Evolutionary conservation across 1,140 invertebrate species (phyloP).

Genomic region (Contarinia nasturtii): DNA sequence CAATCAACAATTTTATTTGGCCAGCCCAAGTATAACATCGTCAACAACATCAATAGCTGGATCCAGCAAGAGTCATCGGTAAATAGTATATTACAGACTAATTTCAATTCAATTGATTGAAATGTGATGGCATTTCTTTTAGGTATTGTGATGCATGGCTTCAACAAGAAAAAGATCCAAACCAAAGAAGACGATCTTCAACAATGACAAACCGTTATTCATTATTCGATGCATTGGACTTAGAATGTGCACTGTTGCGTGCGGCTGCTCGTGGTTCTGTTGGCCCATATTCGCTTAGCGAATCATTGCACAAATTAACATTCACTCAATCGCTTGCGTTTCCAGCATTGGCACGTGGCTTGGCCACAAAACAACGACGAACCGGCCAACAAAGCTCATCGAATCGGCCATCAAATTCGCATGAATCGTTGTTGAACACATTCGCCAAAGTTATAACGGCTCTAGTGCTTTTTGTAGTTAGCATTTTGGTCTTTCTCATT

Average conservation of each 20-base stretch:
- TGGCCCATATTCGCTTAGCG: constrained; percentile 48
- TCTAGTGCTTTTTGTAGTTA: constrained; percentile 44
- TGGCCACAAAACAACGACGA: constrained; percentile 40
- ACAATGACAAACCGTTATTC: constrained; percentile 38
- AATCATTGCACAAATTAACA: constrained; percentile 47
- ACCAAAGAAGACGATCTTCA: constrained; percentile 25
- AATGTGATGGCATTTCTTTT: too few species aligned
- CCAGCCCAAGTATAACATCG: constrained; percentile 34
- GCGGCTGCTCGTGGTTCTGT: constrained; percentile 48
- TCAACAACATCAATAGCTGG: constrained; percentile 32
- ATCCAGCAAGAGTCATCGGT: constrained; percentile 8
- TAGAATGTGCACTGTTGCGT: constrained; percentile 45
- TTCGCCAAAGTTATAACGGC: constrained; percentile 53
- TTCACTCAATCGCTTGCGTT: constrained; percentile 57
- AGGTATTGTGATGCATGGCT: constrained; percentile 24
- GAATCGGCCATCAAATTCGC: constrained; percentile 32
- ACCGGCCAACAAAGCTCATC: constrained; percentile 28
- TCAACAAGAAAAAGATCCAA: constrained; percentile 19
- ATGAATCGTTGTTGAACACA: constrained; percentile 42
- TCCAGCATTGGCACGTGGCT: constrained; percentile 44
- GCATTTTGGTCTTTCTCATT: constrained; percentile 50
- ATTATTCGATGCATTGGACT: constrained; percentile 46
- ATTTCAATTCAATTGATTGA: too few species aligned
- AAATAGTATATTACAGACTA: not conserved
- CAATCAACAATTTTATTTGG: constrained; percentile 17